phyloP scores from a whole-genome alignment of 2,888 invertebrate genomes.

The Thalpophila matura region DNA sequence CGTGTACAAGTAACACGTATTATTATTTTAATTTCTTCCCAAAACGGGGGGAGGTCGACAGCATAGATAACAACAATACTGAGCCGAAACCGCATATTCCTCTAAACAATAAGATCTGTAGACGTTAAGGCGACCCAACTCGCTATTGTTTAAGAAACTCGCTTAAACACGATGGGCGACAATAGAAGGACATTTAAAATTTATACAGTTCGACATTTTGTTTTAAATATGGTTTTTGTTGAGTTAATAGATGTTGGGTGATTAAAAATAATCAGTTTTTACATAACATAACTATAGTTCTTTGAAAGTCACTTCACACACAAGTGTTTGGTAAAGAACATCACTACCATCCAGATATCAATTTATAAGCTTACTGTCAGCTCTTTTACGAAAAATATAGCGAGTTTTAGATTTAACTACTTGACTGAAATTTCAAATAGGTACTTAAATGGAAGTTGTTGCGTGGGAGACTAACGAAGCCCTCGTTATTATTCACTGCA shows the following conservation, averaged over 20 bases:
- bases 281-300: background rate
- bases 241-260: constrained; percentile 32
- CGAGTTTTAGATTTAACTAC: background rate
- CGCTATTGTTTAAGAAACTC: constrained; percentile 68
- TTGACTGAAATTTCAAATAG: background rate
- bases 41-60: constrained; percentile 57
- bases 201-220: constrained; percentile 60
- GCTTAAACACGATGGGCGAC: constrained; percentile 63
- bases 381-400: background rate
- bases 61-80: constrained; percentile 70
- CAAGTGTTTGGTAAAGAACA: background rate
- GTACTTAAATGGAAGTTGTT: background rate
- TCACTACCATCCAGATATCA: background rate
- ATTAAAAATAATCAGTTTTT: constrained; percentile 22
- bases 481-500: background rate
- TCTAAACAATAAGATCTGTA: constrained; percentile 71
- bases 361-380: no score
- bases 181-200: constrained; percentile 62
- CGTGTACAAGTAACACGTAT: constrained; percentile 61
- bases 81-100: constrained; percentile 67
- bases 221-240: constrained; percentile 48
- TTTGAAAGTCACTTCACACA: background rate
- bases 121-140: constrained; percentile 70
- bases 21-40: constrained; percentile 68
- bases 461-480: background rate